Evolutionary conservation across 2,888 invertebrate species (phyloP).

Genomic region (Hemicrepidius hirtus): DNA sequence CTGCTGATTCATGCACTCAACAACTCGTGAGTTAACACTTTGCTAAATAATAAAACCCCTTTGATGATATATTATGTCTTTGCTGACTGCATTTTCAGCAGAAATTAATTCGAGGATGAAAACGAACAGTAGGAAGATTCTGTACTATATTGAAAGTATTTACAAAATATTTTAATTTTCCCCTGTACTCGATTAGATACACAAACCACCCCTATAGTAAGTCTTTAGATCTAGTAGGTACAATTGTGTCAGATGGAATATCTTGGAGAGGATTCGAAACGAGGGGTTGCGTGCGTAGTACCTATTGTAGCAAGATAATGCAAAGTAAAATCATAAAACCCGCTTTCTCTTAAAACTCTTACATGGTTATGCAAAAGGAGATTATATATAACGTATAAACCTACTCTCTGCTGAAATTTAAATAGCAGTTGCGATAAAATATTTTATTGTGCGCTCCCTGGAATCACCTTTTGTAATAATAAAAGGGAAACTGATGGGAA

Average conservation of each 20-base stretch:
- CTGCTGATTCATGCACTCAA: slow-evolving; percentile 59
- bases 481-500: slow-evolving; percentile 62
- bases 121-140: no score
- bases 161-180: no score
- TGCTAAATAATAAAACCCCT: slow-evolving; percentile 49
- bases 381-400: slow-evolving; percentile 60
- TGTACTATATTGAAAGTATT: no score
- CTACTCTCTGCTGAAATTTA: slow-evolving; percentile 60
- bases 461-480: slow-evolving; percentile 65
- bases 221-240: no score
- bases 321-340: slow-evolving; percentile 42
- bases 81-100: background rate
- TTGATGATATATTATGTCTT: slow-evolving; percentile 38
- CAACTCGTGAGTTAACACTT: slow-evolving; percentile 52
- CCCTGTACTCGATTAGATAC: no score
- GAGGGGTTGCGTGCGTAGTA: background rate
- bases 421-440: slow-evolving; percentile 62
- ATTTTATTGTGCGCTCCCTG: slow-evolving; percentile 63
- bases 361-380: slow-evolving; percentile 55
- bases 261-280: no score
- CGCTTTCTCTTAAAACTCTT: slow-evolving; percentile 44
- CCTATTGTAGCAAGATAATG: slow-evolving; percentile 22
- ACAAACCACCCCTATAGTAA: no score
- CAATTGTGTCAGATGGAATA: no score
- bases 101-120: background rate